Base-by-base conservation (phyloP, 2,888 invertebrate genomes). In the Rhimphoctona megacephalus region DNA sequence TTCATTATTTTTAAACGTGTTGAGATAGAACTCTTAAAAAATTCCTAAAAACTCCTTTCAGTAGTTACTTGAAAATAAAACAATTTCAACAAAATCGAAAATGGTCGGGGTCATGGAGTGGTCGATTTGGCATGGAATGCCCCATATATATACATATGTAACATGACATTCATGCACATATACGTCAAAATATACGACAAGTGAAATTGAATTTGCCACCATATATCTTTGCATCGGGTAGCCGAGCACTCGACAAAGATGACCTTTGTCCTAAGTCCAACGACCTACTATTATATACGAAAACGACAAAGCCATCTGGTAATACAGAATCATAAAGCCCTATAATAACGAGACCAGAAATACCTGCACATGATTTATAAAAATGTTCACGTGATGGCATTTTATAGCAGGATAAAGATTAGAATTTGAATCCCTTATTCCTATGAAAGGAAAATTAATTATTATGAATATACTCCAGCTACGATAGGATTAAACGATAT, bases 171-270 rank as follows among this genome's bases (percentile, higher is more conserved):
- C 72, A 61, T 73, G 33, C 57, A 46, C 52, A 72, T 77, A 73
- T n/a, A 46, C 54, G 46, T 57, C 52, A 67, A 46, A 85, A 83
- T 85, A 69, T 76, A 76, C 76, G 77, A 74, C 52, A 57, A 67
- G 36, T 69, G 76, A 67, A 79, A 83, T 86, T 83, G 83, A 83
- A 86, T 83, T 83, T 72, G 76, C 52, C 43, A 39, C 25, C 43
- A 66, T 33, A 30, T 17, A 76, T 70, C 30, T 39, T 52, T 64
- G 70, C 52, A 52, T 52, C 39, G 33, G 46, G 76, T 64, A 49
- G 64, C 49, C 22, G 61, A 30, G 64, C 2, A 52, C n/a, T 17
- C 36, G 64, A 66, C 30, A 19, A 61, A 43, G 19, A 80, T 72
- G 49, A 69, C 83, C 52, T 54, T 80, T 67, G 69, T 80, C 52